Evolutionary conservation across 2,888 invertebrate species (phyloP).

Genomic region (Drosophila macrospina): DNA sequence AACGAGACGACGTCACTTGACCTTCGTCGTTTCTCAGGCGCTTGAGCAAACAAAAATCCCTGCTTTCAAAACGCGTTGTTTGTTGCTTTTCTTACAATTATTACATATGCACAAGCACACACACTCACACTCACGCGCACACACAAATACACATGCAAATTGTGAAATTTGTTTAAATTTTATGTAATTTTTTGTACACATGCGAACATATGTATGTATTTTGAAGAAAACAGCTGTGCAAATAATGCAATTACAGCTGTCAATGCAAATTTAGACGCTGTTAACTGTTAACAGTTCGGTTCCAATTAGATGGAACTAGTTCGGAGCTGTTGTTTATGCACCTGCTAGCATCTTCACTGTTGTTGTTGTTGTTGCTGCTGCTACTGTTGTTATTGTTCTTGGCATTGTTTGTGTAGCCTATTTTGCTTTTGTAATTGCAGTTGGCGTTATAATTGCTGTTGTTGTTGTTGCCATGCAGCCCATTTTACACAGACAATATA

Average conservation of each 20-base stretch:
- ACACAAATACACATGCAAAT: background rate
- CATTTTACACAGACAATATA: constrained; percentile 17
- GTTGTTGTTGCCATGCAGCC: constrained; percentile 40
- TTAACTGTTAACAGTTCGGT: constrained; percentile 41
- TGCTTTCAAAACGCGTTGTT: constrained; percentile 13
- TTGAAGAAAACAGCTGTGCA: constrained; percentile 50
- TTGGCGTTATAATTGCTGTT: constrained; percentile 12
- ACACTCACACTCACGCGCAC: background rate
- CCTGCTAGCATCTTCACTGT: constrained; percentile 39
- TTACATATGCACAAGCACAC: constrained; percentile 8
- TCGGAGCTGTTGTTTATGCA: constrained; percentile 51
- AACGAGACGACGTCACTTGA: constrained; percentile 23
- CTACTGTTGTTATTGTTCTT: background rate
- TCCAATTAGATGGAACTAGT: constrained; percentile 50
- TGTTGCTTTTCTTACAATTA: constrained; percentile 16
- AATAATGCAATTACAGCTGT: constrained; percentile 63
- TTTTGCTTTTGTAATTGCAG: constrained; percentile 1
- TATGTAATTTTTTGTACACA: constrained; percentile 48
- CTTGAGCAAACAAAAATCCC: constrained; percentile 9
- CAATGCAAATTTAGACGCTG: constrained; percentile 52
- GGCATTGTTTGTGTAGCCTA: constrained; percentile 10
- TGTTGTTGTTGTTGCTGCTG: constrained; percentile 16
- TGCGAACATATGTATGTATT: constrained; percentile 18
- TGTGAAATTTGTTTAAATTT: constrained; percentile 44
- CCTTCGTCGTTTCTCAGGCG: constrained; percentile 17